Evolutionary conservation across 1,140 invertebrate genomes (phyloP).

Genomic region (Hycleus cichorii): DNA sequence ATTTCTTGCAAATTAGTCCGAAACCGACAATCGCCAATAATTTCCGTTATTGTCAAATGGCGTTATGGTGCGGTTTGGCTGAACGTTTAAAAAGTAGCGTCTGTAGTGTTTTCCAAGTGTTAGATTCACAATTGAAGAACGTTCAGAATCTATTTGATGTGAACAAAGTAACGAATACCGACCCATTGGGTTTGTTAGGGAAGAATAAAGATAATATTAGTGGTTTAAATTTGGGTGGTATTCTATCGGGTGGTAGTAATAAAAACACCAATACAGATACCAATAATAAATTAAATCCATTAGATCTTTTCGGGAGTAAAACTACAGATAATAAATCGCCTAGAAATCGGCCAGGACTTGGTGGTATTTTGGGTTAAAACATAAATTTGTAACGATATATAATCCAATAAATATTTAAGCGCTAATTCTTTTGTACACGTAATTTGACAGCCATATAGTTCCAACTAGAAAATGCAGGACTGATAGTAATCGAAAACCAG

Average conservation of each 20-base stretch:
- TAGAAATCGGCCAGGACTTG: too few species aligned
- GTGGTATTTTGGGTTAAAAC: background rate
- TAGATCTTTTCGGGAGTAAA: too few species aligned
- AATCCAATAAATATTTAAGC: slow-evolving; percentile 6
- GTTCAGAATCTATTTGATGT: slow-evolving; percentile 1
- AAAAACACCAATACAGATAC: too few species aligned
- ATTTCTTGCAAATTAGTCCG: slow-evolving; percentile 49
- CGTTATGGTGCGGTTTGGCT: slow-evolving; percentile 48
- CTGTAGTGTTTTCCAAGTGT: slow-evolving; percentile 39
- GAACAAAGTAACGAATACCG: too few species aligned
- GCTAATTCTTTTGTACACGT: slow-evolving; percentile 34
- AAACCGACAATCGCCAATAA: slow-evolving; percentile 43
- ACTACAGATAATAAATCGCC: too few species aligned
- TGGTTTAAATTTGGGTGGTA: too few species aligned
- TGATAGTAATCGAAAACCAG: slow-evolving; percentile 32
- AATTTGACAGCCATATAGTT: slow-evolving; percentile 33
- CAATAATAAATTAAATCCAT: too few species aligned
- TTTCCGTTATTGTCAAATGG: slow-evolving; percentile 57
- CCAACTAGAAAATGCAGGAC: slow-evolving; percentile 34
- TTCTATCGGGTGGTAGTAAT: too few species aligned
- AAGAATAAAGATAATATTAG: too few species aligned
- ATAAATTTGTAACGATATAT: background rate
- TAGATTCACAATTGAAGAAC: slow-evolving; percentile 21
- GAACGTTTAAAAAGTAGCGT: slow-evolving; percentile 45
- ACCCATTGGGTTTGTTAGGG: too few species aligned